Evolutionary conservation across 2,888 invertebrate genomes (phyloP).

Genomic region (Nymphalis polychloros): DNA sequence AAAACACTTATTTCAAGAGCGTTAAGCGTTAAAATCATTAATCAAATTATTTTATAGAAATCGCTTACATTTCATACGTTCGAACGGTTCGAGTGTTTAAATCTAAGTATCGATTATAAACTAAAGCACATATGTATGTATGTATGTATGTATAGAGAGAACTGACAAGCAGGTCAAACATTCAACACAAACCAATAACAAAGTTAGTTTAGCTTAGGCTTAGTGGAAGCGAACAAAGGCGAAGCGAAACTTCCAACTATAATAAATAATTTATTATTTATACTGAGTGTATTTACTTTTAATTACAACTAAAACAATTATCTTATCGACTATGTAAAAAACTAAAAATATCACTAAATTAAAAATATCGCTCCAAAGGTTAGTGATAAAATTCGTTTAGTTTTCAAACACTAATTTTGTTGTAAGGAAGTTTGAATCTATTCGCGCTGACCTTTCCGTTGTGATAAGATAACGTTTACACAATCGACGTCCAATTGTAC

Average conservation of each 20-base stretch:
- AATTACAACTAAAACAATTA: not conserved
- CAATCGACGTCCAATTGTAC: conserved; percentile 47
- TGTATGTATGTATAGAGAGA: too few species aligned
- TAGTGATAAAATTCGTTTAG: conserved; percentile 21
- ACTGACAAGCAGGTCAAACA: not conserved
- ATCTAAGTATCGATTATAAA: not conserved
- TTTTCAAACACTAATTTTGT: conserved; percentile 46
- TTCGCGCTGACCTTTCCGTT: conserved; percentile 74
- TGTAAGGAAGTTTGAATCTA: conserved; percentile 67
- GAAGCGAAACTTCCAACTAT: too few species aligned
- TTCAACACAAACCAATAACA: not conserved
- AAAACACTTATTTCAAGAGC: too few species aligned
- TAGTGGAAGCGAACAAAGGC: not conserved
- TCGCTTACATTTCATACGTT: too few species aligned
- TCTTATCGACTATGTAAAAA: not conserved
- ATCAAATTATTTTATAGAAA: too few species aligned
- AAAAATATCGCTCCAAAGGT: conserved; percentile 3
- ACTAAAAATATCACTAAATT: not conserved
- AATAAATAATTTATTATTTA: conserved; percentile 2
- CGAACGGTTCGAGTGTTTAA: too few species aligned
- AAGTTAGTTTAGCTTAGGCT: not conserved
- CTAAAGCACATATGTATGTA: not conserved
- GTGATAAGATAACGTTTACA: conserved; percentile 70
- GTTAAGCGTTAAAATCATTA: too few species aligned
- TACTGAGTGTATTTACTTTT: not conserved